Evolutionary conservation across 2,888 invertebrate species (phyloP).

Genomic region (Bedellia somnulentella): DNA sequence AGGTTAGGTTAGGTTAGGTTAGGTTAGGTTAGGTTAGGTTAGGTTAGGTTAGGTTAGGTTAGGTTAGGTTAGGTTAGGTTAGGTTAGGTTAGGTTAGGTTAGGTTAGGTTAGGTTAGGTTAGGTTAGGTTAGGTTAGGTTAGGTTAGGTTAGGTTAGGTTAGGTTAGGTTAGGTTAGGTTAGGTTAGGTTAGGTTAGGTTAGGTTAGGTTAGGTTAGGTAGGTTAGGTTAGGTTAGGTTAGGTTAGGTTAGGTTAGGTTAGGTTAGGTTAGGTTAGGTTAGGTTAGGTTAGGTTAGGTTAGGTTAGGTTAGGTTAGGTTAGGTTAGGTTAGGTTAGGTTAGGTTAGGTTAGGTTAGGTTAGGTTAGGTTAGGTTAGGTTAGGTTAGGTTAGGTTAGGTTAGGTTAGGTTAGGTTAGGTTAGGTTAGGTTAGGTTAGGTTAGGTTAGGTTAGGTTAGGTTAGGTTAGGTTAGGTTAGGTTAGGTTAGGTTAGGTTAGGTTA

Average conservation of each 20-base stretch:
- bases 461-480: conserved; percentile 12
- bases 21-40: conserved; percentile 5
- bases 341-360: conserved; percentile 6
- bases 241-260: conserved; percentile 7
- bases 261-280: conserved; percentile 7
- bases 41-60: conserved; percentile 5
- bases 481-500: conserved; percentile 12
- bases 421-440: conserved; percentile 12
- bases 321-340: conserved; percentile 7
- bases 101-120: conserved; percentile 2
- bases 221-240: conserved; percentile 6
- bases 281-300: conserved; percentile 7
- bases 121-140: neutral
- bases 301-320: conserved; percentile 7
- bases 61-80: conserved; percentile 5
- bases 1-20: conserved; percentile 5
- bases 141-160: neutral
- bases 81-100: conserved; percentile 5
- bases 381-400: conserved; percentile 13
- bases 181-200: neutral
- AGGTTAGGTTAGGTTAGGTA: conserved; percentile 1
- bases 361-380: conserved; percentile 12
- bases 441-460: conserved; percentile 9
- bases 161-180: neutral
- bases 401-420: conserved; percentile 13